These are phyloP conservation scores for Eumaeus atala DNA, from an alignment of 1,140 invertebrate species.

Conservation along the genomic window DNA sequence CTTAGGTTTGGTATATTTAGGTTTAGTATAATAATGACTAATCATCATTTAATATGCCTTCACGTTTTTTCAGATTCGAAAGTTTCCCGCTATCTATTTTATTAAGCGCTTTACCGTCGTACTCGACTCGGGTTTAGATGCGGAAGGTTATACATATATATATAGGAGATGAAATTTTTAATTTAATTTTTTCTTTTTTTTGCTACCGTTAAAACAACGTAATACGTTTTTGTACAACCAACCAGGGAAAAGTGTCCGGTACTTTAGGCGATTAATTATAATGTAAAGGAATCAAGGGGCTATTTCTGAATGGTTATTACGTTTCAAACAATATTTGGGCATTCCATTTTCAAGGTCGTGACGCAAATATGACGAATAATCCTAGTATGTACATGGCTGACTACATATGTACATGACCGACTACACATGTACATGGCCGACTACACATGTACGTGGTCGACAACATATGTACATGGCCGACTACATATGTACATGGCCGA, in stretches of 20 bases:
- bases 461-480: no score
- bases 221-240: conserved; percentile 28
- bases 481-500: no score
- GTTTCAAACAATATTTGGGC: neutral
- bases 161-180: conserved; percentile 28
- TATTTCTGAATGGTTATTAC: neutral
- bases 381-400: no score
- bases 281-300: neutral
- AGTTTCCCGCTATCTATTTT: conserved; percentile 28
- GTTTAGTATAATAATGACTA: no score
- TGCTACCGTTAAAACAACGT: conserved; percentile 25
- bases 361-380: neutral
- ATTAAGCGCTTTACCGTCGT: conserved; percentile 25
- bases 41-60: neutral
- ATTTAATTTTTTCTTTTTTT: conserved; percentile 42
- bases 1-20: no score
- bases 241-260: neutral
- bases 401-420: no score
- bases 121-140: conserved; percentile 17
- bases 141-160: conserved; percentile 22
- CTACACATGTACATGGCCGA: no score
- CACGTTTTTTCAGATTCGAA: conserved; percentile 20
- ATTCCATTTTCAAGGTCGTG: neutral
- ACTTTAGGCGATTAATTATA: neutral
- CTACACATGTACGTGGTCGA: no score